Base-by-base conservation (phyloP, 2,113 vertebrate species). In the Poeciliopsis turrubarensis region DNA sequence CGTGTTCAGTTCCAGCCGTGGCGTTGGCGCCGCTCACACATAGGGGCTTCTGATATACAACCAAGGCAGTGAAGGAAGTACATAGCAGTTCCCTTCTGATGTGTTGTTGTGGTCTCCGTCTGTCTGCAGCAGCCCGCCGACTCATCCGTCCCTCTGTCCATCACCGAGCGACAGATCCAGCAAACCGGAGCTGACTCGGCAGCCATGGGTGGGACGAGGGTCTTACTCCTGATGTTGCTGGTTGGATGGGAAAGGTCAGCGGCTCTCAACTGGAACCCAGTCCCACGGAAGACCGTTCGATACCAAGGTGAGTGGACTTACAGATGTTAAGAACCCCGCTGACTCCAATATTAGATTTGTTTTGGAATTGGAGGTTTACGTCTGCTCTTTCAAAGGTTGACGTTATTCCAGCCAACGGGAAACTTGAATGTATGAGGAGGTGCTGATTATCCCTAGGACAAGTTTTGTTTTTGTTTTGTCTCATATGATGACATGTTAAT, bases 191-290 rank as follows among this genome's bases (percentile, higher is more conserved):
- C 79, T 65, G 72, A 78, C 70, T 75, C 76, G 68, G 73, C 85
- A 86, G 87, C 88, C 77, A 89, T 93, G 92, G 89, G 87, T 64
- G 90, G 92, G 86, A 86, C 84, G 0, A 92, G 89, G 75, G 83
- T 94, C 87, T 82, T 94, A 78, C 87, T 95, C 51, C 68, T 94
- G 90, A 79, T 93, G 74, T 82, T 94, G 63, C 75, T 93, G 81
- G 80, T 94, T 31, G 89, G 93, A 83, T 92, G 89, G 90, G 90
- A 93, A 80, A 88, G 83, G 82, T 90, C 91, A 10, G 71, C 87
- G 64, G 87, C 92, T 41, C 92, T 95, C 78, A 94, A 95, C 89
- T 95, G 95, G 95, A 95, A 95, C 83, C 94, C 95, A 19, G 12
- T 94, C 70, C 94, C 95, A 0, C 95, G 94, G 72, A 95, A 95